A percentile compares a stretch with the other conserved stretches of the same genome.
These are phyloP conservation scores for Poecile montanus DNA, from an alignment of 2,797 vertebrate species.

Conservation along the genomic window DNA sequence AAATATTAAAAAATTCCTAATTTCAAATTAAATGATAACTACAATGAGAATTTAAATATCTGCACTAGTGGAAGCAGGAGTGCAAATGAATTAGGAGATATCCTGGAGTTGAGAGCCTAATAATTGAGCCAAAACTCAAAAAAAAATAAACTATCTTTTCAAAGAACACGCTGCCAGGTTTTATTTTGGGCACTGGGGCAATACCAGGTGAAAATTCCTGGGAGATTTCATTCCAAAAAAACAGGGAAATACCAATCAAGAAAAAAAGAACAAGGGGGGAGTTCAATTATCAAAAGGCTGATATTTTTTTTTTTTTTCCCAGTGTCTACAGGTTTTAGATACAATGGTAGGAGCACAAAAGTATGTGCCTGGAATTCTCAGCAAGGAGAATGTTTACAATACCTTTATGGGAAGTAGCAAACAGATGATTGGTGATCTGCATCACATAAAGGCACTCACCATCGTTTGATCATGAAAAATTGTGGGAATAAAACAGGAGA, in stretches of 20 bases:
- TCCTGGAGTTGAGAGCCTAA: not conserved
- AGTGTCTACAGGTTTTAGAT: not conserved
- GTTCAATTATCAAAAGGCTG: not conserved
- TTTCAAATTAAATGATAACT: not conserved
- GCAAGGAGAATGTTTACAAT: not conserved
- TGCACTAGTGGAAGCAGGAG: not conserved
- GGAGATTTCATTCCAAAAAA: not conserved
- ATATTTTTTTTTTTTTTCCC: not conserved
- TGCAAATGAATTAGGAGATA: not conserved
- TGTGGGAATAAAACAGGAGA: not conserved
- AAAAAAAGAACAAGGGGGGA: not conserved
- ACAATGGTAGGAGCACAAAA: not conserved
- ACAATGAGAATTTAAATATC: not conserved
- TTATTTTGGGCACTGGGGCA: not conserved
- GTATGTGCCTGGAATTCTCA: not conserved
- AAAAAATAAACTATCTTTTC: not conserved
- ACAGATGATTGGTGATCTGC: not conserved
- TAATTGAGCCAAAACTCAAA: not conserved
- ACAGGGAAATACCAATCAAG: not conserved
- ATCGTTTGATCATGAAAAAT: not conserved
- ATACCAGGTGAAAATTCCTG: not conserved
- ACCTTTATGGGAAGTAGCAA: not conserved
- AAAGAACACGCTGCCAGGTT: not conserved
- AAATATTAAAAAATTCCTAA: fast-evolving
- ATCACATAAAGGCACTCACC: not conserved